These are phyloP conservation scores for Hirtodrosophila cameraria DNA, from an alignment of 2,888 invertebrate species.

Conservation along the genomic window DNA sequence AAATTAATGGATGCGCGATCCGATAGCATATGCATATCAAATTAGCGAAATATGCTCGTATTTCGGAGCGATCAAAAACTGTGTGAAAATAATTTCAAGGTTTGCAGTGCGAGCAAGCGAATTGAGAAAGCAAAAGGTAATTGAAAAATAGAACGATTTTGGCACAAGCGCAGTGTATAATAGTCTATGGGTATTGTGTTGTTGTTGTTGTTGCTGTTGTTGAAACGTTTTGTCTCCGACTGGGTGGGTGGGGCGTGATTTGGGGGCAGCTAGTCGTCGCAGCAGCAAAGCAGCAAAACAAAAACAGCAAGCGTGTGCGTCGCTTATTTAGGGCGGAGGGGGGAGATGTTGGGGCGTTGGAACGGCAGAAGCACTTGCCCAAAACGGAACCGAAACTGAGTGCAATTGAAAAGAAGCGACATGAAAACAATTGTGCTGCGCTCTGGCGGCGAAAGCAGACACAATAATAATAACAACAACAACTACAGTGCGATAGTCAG, in stretches of 20 bases:
- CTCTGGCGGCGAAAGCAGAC: conserved; percentile 58
- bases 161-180: conserved; percentile 75
- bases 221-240: conserved; percentile 51
- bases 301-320: conserved; percentile 55
- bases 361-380: conserved; percentile 42
- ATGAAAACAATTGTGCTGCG: conserved; percentile 68
- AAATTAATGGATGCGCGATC: conserved; percentile 70
- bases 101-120: conserved; percentile 74
- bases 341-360: conserved; percentile 10
- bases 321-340: conserved; percentile 24
- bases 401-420: conserved; percentile 55
- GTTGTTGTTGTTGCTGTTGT: conserved; percentile 43
- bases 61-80: conserved; percentile 72
- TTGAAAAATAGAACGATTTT: conserved; percentile 79
- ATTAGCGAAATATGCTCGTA: conserved; percentile 73
- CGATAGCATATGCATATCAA: conserved; percentile 75
- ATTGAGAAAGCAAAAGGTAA: conserved; percentile 78
- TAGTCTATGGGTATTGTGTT: conserved; percentile 59
- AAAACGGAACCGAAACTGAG: conserved; percentile 66
- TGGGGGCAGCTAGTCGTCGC: conserved; percentile 62
- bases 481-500: conserved; percentile 10
- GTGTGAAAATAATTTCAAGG: conserved; percentile 81
- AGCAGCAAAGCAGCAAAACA: conserved; percentile 55
- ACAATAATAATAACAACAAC: conserved; percentile 37
- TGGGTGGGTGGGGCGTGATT: conserved; percentile 76